These are phyloP conservation scores for Cottoperca gobio DNA, from an alignment of 2,797 vertebrate species.

Conservation along the genomic window DNA sequence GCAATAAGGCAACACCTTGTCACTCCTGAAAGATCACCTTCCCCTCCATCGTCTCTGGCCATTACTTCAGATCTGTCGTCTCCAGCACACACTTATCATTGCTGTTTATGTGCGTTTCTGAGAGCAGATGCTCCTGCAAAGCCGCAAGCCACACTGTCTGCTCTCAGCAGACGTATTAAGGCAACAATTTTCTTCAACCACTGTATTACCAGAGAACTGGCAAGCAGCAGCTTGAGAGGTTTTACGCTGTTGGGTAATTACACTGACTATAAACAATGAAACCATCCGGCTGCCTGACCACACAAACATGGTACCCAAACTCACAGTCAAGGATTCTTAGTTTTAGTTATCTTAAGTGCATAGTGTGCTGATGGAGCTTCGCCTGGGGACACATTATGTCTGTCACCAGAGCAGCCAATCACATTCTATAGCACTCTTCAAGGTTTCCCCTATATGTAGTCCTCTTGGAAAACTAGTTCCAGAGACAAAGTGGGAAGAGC, in stretches of 20 bases:
- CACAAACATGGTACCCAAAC: neutral
- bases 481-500: neutral
- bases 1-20: constrained; percentile 28
- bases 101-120: neutral
- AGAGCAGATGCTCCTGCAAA: constrained; percentile 31
- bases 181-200: constrained; percentile 21
- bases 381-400: neutral
- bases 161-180: constrained; percentile 36
- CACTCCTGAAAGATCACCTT: constrained; percentile 21
- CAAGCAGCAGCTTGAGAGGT: constrained; percentile 32
- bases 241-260: constrained; percentile 23
- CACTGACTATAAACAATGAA: constrained; percentile 10
- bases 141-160: neutral
- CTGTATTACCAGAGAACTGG: constrained; percentile 5
- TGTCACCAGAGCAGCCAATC: neutral
- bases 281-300: constrained; percentile 1
- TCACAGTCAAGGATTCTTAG: neutral
- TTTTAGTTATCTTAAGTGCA: neutral
- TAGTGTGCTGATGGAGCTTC: neutral
- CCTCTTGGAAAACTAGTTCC: neutral
- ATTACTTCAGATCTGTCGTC: too few species aligned
- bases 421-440: neutral
- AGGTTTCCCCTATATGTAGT: neutral
- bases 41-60: neutral
- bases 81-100: constrained; percentile 2